phyloP scores from a whole-genome alignment of 2,113 vertebrate genomes.

The Oreocharis arfaki region DNA sequence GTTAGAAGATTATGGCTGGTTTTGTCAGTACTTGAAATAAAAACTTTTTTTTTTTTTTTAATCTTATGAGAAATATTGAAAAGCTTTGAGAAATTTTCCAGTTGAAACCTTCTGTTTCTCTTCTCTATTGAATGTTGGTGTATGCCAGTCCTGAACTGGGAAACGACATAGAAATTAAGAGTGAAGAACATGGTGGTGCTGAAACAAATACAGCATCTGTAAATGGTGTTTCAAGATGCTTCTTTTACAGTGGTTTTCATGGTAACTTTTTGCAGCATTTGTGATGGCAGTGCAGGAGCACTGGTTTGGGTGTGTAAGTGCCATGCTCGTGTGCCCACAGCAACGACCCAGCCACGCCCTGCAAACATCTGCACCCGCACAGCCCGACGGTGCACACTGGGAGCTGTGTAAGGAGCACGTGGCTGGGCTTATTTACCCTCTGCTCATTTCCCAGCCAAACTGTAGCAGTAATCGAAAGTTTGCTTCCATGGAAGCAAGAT shows the following conservation, averaged over 20 bases:
- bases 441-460: neutral
- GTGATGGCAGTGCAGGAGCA: neutral
- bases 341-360: rapidly evolving
- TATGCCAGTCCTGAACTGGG: neutral
- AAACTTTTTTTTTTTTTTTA: neutral
- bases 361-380: neutral
- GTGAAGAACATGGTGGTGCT: neutral
- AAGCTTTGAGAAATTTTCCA: neutral
- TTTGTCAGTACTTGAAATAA: neutral
- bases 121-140: neutral
- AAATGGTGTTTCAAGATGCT: neutral
- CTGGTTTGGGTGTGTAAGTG: neutral
- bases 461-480: neutral
- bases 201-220: neutral
- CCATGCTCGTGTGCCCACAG: rapidly evolving
- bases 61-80: neutral
- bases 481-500: neutral
- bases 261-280: neutral
- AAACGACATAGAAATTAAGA: neutral
- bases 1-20: neutral
- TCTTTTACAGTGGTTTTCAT: neutral
- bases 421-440: neutral
- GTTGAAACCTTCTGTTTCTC: neutral
- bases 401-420: neutral
- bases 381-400: neutral